These are phyloP conservation scores for Episyrphus balteatus DNA, from an alignment of 1,140 invertebrate species.

Conservation along the genomic window DNA sequence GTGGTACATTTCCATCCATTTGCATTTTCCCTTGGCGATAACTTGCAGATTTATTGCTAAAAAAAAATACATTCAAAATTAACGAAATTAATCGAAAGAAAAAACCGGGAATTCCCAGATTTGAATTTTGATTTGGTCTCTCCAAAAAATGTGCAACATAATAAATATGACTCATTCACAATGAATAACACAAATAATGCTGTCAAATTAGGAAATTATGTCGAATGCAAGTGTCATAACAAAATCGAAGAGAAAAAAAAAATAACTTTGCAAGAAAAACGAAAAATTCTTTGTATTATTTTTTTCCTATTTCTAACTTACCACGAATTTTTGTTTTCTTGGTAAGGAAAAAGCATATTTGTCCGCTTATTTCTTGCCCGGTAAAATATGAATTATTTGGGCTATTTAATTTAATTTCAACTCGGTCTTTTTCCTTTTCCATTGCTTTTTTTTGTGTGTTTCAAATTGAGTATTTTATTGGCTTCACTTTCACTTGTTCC, in stretches of 20 bases:
- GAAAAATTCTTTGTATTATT: too few relatives aligned
- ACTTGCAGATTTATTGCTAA: slow-evolving; percentile 32
- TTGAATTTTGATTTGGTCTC: too few relatives aligned
- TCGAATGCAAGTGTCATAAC: too few relatives aligned
- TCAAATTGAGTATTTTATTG: neutral
- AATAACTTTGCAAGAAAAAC: too few relatives aligned
- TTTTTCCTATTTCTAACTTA: slow-evolving; percentile 14
- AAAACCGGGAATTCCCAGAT: too few relatives aligned
- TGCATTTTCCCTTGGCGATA: slow-evolving; percentile 34
- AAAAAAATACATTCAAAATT: slow-evolving; percentile 4
- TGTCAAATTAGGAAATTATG: too few relatives aligned
- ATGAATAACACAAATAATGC: too few relatives aligned
- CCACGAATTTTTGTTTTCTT: slow-evolving; percentile 34
- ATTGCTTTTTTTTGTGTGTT: too few relatives aligned
- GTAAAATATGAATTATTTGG: slow-evolving; percentile 28
- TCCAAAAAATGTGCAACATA: too few relatives aligned
- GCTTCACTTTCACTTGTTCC: neutral
- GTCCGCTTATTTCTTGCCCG: slow-evolving; percentile 29
- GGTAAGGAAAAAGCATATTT: slow-evolving; percentile 27
- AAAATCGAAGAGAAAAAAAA: too few relatives aligned
- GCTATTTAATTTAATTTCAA: slow-evolving; percentile 29
- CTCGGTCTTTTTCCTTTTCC: slow-evolving; percentile 31
- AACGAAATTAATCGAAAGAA: neutral
- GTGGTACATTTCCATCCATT: slow-evolving; percentile 32
- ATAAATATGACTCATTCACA: too few relatives aligned